These are phyloP conservation scores for Botrylloides violaceus DNA, from an alignment of 23 tunicate genomes.

Conservation along the genomic window DNA sequence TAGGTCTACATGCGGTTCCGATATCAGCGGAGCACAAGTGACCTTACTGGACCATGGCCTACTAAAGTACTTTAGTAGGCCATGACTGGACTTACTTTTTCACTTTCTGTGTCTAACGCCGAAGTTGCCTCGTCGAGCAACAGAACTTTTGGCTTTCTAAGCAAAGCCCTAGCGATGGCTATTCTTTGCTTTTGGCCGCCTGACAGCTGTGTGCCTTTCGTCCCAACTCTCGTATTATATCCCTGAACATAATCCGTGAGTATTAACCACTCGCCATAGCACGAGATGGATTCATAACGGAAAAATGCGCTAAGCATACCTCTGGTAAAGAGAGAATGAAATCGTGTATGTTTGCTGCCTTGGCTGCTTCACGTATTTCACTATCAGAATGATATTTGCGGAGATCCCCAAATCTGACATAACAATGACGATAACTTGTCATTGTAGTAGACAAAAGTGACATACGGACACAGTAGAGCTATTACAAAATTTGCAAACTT, in stretches of 20 bases:
- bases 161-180: slow-evolving; percentile 21
- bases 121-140: slow-evolving; percentile 22
- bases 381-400: slow-evolving; percentile 23
- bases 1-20: too few relatives aligned
- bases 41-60: too few relatives aligned
- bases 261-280: background rate
- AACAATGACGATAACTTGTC: too few relatives aligned
- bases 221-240: slow-evolving; percentile 15
- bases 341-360: slow-evolving; percentile 57
- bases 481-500: slow-evolving; percentile 12
- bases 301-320: slow-evolving; percentile 7
- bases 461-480: too few relatives aligned
- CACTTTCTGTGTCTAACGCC: slow-evolving; percentile 18
- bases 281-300: background rate
- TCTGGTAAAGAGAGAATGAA: slow-evolving; percentile 58
- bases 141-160: slow-evolving; percentile 14
- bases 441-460: too few relatives aligned
- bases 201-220: slow-evolving; percentile 17
- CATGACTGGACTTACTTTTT: too few relatives aligned
- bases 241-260: slow-evolving; percentile 9
- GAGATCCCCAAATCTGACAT: slow-evolving; percentile 64
- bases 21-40: too few relatives aligned
- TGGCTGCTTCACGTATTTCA: slow-evolving; percentile 58
- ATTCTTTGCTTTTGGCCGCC: slow-evolving; percentile 26
- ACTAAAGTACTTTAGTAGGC: too few relatives aligned